A percentile compares a stretch with the other conserved stretches of the same genome.
Conservation (phyloP, 37 sponge, comb jelly and placozoan species). For the Halichondria panicea region DNA sequence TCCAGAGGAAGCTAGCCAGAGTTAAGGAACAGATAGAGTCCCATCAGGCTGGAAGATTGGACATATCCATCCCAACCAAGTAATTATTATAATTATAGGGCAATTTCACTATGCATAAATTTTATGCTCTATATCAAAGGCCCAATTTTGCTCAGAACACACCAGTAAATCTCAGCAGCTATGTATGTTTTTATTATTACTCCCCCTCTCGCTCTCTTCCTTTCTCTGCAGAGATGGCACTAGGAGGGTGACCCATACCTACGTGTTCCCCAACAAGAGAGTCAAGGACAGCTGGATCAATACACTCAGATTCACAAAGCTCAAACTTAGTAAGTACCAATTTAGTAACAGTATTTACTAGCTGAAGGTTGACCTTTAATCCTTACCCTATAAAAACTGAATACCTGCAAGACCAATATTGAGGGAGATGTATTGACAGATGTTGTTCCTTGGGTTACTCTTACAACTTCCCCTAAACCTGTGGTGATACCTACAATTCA, state of each 20-base stretch:
- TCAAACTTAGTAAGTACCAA: constrained; percentile 42
- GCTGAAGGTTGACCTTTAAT: neutral
- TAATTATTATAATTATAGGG: neutral
- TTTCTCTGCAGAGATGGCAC: constrained; percentile 25
- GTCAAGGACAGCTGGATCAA: constrained; percentile 44
- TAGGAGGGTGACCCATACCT: constrained; percentile 21
- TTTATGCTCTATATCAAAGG: neutral
- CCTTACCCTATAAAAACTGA: neutral
- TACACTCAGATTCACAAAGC: constrained; percentile 45
- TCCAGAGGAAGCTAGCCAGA: constrained; percentile 55
- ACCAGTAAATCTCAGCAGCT: neutral
- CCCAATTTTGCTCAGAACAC: neutral
- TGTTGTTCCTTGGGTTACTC: too few relatives aligned
- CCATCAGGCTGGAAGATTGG: constrained; percentile 56
- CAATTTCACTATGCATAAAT: neutral
- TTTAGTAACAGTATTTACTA: neutral
- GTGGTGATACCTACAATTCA: too few relatives aligned
- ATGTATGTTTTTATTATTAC: neutral
- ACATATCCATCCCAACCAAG: constrained; percentile 56
- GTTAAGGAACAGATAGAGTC: constrained; percentile 33
- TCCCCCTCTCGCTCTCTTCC: neutral
- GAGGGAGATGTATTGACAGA: neutral
- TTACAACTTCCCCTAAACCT: too few relatives aligned
- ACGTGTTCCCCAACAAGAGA: constrained; percentile 35
- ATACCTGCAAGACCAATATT: neutral